A percentile compares a stretch with the other conserved stretches of the same genome.
phyloP scores from a whole-genome alignment of 1,140 invertebrate species.

The Drosophila ironensis region DNA sequence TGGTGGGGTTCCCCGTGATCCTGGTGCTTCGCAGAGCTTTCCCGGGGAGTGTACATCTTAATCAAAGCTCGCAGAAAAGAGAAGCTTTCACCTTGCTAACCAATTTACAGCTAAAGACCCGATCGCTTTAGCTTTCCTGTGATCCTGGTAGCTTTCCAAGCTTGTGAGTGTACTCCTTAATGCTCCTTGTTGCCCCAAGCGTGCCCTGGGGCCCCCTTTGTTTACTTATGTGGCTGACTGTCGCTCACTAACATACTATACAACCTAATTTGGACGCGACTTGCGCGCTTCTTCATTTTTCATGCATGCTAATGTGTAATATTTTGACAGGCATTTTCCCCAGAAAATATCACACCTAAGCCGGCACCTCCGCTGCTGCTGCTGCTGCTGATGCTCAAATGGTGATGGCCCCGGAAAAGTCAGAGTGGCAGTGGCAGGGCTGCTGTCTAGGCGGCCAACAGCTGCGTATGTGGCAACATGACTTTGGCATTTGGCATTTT shows the following conservation, averaged over 20 bases:
- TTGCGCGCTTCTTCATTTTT: slow-evolving; percentile 72
- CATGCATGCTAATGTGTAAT: slow-evolving; percentile 72
- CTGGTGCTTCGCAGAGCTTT: too few relatives aligned
- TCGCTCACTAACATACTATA: slow-evolving; percentile 8
- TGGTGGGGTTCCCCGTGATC: too few relatives aligned
- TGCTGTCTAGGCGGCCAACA: slow-evolving; percentile 37
- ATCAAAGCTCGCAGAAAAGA: too few relatives aligned
- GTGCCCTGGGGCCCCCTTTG: slow-evolving; percentile 2
- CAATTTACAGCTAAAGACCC: too few relatives aligned
- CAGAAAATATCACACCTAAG: background rate
- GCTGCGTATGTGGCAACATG: slow-evolving; percentile 35
- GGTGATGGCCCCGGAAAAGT: slow-evolving; percentile 7
- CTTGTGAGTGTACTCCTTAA: too few relatives aligned
- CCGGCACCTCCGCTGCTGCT: background rate
- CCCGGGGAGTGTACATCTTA: too few relatives aligned
- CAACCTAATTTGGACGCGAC: slow-evolving; percentile 63
- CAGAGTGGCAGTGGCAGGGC: slow-evolving; percentile 15
- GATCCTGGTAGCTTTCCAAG: too few relatives aligned
- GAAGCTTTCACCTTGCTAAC: too few relatives aligned
- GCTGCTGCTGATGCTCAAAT: too few relatives aligned
- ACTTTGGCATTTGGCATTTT: slow-evolving; percentile 43
- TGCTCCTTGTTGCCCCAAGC: background rate
- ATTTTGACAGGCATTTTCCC: slow-evolving; percentile 61
- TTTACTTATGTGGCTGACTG: slow-evolving; percentile 24
- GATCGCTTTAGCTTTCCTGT: too few relatives aligned